Evolutionary conservation across 2,113 vertebrate species (phyloP).

Genomic region (Calyptomena viridis): DNA sequence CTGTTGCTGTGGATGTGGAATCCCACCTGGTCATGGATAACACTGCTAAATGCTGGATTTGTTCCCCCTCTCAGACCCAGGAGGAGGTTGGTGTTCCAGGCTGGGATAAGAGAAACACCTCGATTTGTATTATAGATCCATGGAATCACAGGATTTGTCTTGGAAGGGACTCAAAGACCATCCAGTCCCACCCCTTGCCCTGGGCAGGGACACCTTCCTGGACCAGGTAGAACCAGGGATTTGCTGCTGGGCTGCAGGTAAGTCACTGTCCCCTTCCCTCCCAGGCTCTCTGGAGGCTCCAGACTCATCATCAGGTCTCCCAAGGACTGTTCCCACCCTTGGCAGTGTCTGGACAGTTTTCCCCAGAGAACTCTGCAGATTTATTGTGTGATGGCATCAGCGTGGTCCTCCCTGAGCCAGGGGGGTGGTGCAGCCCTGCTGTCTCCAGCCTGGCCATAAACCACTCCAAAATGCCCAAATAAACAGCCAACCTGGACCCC

Average conservation of each 20-base stretch:
- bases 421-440: background rate
- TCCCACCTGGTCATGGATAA: background rate
- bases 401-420: background rate
- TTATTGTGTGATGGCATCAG: background rate
- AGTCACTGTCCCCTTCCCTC: background rate
- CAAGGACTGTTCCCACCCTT: background rate
- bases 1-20: background rate
- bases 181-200: background rate
- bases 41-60: background rate
- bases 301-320: background rate
- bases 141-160: background rate
- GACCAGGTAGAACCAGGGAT: background rate
- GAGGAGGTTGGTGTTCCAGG: background rate
- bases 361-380: background rate
- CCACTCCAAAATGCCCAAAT: background rate
- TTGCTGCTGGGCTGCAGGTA: background rate
- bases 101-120: rapidly evolving
- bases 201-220: background rate
- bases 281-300: background rate
- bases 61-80: background rate
- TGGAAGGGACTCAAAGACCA: too few relatives aligned
- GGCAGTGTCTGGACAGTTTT: background rate
- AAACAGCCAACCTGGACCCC: background rate
- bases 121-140: background rate
- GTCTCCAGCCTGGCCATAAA: background rate